Conservation (phyloP, 2,888 invertebrate genomes). For the Cephus rjabovi region DNA sequence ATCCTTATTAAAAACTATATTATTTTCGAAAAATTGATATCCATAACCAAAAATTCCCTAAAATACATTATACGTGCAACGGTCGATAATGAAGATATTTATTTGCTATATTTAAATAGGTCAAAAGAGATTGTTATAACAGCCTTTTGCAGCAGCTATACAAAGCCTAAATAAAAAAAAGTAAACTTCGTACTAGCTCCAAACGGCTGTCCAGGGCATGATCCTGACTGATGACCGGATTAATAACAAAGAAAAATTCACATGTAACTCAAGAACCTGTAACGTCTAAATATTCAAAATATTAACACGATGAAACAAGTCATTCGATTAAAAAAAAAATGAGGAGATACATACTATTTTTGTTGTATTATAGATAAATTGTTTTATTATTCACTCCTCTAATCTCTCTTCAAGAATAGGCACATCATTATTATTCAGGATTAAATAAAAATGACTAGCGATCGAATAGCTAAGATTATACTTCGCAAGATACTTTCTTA, state of each 20-base stretch:
- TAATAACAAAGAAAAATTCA: background rate
- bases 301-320: background rate
- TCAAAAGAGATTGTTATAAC: background rate
- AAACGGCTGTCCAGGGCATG: background rate
- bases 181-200: background rate
- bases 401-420: background rate
- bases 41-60: background rate
- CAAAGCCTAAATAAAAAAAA: background rate
- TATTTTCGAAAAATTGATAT: background rate
- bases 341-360: no score
- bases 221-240: background rate
- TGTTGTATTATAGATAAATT: no score
- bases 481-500: background rate
- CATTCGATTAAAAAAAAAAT: background rate
- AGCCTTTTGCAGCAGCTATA: background rate
- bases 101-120: background rate
- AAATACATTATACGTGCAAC: background rate
- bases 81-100: background rate
- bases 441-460: background rate
- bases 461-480: background rate
- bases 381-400: background rate
- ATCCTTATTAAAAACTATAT: background rate
- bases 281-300: background rate
- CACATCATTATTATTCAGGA: background rate
- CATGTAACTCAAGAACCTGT: background rate